Conservation (phyloP, 2,888 invertebrate species). For the Cephus nigrinus region DNA sequence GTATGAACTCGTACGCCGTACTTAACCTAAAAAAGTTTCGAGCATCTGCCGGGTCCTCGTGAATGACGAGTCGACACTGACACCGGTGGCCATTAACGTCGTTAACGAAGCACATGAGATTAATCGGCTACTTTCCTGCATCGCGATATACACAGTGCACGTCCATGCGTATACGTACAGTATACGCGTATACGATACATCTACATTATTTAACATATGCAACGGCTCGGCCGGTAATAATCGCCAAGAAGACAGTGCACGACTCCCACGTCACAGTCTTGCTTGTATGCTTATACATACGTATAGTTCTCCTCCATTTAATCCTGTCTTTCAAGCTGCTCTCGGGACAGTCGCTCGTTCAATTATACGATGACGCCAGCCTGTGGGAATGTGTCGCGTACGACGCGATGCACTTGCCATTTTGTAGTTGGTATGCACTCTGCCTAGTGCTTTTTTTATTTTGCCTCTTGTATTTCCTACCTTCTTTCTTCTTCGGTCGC, state of each 20-base stretch:
- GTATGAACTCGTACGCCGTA: neutral
- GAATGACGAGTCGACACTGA: slow-evolving; percentile 11
- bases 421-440: too few species aligned
- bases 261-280: neutral
- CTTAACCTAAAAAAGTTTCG: slow-evolving; percentile 23
- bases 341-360: slow-evolving; percentile 16
- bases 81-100: slow-evolving; percentile 14
- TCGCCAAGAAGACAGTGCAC: too few species aligned
- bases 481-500: slow-evolving; percentile 15
- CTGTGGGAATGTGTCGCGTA: slow-evolving; percentile 29
- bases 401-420: too few species aligned
- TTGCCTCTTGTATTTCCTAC: neutral
- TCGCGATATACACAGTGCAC: neutral
- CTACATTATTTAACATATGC: too few species aligned
- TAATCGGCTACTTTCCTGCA: slow-evolving; percentile 9
- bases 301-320: neutral
- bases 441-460: too few species aligned
- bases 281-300: too few species aligned
- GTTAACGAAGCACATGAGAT: slow-evolving; percentile 19
- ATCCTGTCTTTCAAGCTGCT: too few species aligned
- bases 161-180: neutral
- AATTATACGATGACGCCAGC: slow-evolving; percentile 31
- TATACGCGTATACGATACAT: neutral
- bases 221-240: too few species aligned
- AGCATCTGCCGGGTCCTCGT: slow-evolving; percentile 4